Percentiles rank a stretch among this genome's conserved stretches.
phyloP scores from a whole-genome alignment of 2,888 invertebrate genomes.

The Apotomis turbidana region DNA sequence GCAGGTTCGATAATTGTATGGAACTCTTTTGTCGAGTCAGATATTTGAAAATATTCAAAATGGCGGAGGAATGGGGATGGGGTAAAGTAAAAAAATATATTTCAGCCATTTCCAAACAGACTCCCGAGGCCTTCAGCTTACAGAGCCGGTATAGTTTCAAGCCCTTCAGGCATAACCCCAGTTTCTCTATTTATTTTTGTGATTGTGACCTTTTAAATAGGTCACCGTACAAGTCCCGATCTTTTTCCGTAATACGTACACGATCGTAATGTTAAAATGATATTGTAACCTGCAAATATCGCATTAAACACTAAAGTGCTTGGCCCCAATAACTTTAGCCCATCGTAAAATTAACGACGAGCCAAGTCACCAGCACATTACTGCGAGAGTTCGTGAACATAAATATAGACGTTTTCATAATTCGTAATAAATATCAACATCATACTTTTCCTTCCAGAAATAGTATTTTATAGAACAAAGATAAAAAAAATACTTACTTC shows the following conservation, averaged over 20 bases:
- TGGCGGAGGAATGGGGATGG: no score
- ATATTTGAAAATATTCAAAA: no score
- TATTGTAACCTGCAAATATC: constrained; percentile 41
- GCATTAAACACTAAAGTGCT: constrained; percentile 38
- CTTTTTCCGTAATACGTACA: neutral
- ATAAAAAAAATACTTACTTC: neutral
- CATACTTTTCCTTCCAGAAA: neutral
- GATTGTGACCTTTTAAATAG: no score
- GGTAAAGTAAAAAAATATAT: no score
- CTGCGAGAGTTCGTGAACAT: constrained; percentile 35
- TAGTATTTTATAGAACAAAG: neutral
- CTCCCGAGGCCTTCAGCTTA: no score
- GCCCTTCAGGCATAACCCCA: no score
- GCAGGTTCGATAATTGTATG: no score
- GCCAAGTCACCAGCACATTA: constrained; percentile 36
- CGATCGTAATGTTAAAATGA: constrained; percentile 27
- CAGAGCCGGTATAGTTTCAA: no score
- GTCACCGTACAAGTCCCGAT: no score
- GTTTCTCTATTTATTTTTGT: no score
- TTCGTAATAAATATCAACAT: constrained; percentile 6
- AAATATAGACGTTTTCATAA: constrained; percentile 22
- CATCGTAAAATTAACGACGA: constrained; percentile 40
- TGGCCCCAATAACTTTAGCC: constrained; percentile 38
- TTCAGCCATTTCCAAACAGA: no score
- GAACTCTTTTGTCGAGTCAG: no score